Evolutionary conservation across 1,140 invertebrate species (phyloP).

Genomic region (Anastrepha obliqua): DNA sequence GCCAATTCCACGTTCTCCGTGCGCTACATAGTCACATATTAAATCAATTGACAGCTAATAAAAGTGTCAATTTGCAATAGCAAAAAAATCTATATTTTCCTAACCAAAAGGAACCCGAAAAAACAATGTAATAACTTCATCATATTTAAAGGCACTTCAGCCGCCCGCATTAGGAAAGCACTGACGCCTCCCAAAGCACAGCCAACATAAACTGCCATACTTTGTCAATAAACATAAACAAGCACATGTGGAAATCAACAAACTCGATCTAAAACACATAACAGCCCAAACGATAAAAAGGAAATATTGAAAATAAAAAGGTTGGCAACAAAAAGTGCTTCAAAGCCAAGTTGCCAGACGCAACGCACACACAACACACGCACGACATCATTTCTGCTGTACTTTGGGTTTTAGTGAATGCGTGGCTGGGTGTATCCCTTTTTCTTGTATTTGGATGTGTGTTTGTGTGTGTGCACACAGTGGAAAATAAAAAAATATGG

Average conservation of each 20-base stretch:
- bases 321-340: slow-evolving; percentile 2
- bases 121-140: slow-evolving; percentile 19
- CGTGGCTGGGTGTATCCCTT: neutral
- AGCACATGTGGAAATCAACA: slow-evolving; percentile 2
- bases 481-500: slow-evolving; percentile 64
- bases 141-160: slow-evolving; percentile 24
- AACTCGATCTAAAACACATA: slow-evolving; percentile 33
- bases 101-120: neutral
- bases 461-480: neutral
- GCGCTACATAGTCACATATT: slow-evolving; percentile 61
- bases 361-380: neutral
- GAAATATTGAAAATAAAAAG: slow-evolving; percentile 27
- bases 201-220: neutral
- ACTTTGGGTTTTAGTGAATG: neutral
- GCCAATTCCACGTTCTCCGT: neutral
- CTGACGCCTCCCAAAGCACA: slow-evolving; percentile 3
- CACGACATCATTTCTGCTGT: neutral
- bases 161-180: slow-evolving; percentile 22
- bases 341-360: neutral
- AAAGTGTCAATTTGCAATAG: slow-evolving; percentile 68
- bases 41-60: slow-evolving; percentile 73
- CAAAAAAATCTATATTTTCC: slow-evolving; percentile 14
- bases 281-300: slow-evolving; percentile 46
- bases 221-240: slow-evolving; percentile 28
- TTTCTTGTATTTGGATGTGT: neutral